Conservation (phyloP, 2,797 vertebrate species). For the Cynodonichthys magdalenae region DNA sequence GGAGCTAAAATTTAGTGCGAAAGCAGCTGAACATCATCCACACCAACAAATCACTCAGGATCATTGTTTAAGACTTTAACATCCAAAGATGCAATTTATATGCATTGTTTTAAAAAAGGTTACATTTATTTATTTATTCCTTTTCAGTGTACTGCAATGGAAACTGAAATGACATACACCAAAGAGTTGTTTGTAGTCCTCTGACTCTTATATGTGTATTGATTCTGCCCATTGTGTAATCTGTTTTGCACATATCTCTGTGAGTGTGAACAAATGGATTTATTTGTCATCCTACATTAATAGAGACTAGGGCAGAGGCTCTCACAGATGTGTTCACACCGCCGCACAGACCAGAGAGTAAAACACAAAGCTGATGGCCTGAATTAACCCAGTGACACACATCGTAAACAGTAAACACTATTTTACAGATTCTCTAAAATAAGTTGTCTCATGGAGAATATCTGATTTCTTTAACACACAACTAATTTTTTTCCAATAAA, state of each 20-base stretch:
- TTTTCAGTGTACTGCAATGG: background rate
- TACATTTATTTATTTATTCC: background rate
- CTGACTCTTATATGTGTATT: slow-evolving; percentile 20
- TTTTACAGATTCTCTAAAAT: too few species aligned
- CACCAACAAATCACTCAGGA: too few species aligned
- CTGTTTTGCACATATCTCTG: slow-evolving; percentile 24
- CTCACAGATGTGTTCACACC: slow-evolving; percentile 49
- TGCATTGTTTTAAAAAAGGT: too few species aligned
- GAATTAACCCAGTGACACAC: slow-evolving; percentile 62
- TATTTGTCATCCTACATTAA: slow-evolving; percentile 65
- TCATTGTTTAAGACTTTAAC: too few species aligned
- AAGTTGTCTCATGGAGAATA: too few species aligned
- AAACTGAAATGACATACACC: background rate
- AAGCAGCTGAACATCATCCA: too few species aligned
- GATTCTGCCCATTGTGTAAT: slow-evolving; percentile 48
- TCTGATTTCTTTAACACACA: too few species aligned
- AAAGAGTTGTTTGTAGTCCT: background rate
- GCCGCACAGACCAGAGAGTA: slow-evolving; percentile 63
- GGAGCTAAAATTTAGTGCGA: too few species aligned
- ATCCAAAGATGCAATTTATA: too few species aligned
- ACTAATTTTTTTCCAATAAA: too few species aligned
- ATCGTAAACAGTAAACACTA: slow-evolving; percentile 25
- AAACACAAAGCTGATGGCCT: slow-evolving; percentile 65
- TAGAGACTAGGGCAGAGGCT: slow-evolving; percentile 50
- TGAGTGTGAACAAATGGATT: slow-evolving; percentile 57